Conservation (phyloP, 2,113 vertebrate genomes). For the Mormyrus iriodes region DNA sequence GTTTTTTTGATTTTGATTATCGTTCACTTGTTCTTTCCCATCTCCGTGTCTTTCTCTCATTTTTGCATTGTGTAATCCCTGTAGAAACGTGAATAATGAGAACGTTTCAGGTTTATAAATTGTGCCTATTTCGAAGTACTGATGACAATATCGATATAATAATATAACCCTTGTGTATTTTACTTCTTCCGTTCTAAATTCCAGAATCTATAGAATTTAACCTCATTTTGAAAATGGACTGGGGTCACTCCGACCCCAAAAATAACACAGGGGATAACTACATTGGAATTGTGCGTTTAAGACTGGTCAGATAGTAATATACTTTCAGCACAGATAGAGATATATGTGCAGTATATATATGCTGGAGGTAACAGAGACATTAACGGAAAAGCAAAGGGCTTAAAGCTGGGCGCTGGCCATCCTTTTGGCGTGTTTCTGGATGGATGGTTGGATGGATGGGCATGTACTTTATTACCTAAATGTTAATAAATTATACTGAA, state of each 20-base stretch:
- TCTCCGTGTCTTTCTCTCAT: slow-evolving; percentile 30
- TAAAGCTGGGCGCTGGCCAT: too few relatives aligned
- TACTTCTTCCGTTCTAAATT: too few relatives aligned
- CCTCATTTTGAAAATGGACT: too few relatives aligned
- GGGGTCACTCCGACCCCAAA: too few relatives aligned
- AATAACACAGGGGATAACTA: too few relatives aligned
- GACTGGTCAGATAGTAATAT: background rate
- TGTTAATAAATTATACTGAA: background rate
- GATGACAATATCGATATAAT: background rate
- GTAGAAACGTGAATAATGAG: background rate
- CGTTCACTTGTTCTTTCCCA: background rate
- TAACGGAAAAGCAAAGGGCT: too few relatives aligned
- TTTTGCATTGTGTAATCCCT: background rate
- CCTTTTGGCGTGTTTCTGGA: background rate
- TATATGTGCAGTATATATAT: background rate
- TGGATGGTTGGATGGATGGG: background rate
- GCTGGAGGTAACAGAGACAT: too few relatives aligned
- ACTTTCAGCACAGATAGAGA: background rate
- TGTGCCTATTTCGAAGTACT: background rate
- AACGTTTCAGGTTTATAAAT: background rate
- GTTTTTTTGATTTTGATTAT: background rate
- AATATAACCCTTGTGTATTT: too few relatives aligned
- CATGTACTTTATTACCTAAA: background rate
- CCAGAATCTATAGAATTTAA: too few relatives aligned
- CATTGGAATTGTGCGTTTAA: background rate